Evolutionary conservation across 2,113 vertebrate species (phyloP), one percentile per base, ranked within the genome.

Genomic region (Atherinomorus stipes): DNA sequence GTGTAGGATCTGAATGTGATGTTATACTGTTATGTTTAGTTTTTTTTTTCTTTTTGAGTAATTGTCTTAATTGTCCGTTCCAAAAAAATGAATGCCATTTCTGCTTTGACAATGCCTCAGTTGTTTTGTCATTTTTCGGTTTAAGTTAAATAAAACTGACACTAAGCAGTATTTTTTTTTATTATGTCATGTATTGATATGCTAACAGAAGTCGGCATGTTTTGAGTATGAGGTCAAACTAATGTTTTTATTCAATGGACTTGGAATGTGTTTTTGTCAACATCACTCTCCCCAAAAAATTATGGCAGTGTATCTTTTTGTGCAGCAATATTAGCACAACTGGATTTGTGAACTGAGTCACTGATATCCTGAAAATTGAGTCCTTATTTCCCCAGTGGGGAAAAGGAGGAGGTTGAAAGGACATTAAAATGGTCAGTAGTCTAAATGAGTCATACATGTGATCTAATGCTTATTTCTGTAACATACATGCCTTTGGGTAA

Each of bases 61-160:
- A 7, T 18, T 81, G 38, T 78, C 65, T 76, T 54, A 64, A 56
- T 64, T 71, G 11, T 47, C 13, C 25, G 3, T 57, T 64, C 21
- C 0, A 49, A 38, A 11, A 66, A 38, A 44, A 13, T 83, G 25
- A 50, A 34, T 65, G 18, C 28, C n/a, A 60, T 64, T 31, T 64
- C 31, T 26, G 26, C 26, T 23, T 49, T 31, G 7, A 42, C 37
- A 37, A 70, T 73, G 66, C 59, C 51, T 74, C 47, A 59, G 4
- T 13, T 19, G 47, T 38, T 13, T 60, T 58, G 22, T 64, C 0
- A n/a, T 47, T 49, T 38, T 31, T 70, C 25, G 51, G 47, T 73
- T 28, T 44, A 68, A 67, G 21, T 47, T 69, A 1, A 88, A 81
- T 85, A 78, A 84, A 86, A 68, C 11, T 74, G 56, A 82, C 77